phyloP scores from a whole-genome alignment of 2,797 vertebrate species.

The Chromobotia macracanthus region DNA sequence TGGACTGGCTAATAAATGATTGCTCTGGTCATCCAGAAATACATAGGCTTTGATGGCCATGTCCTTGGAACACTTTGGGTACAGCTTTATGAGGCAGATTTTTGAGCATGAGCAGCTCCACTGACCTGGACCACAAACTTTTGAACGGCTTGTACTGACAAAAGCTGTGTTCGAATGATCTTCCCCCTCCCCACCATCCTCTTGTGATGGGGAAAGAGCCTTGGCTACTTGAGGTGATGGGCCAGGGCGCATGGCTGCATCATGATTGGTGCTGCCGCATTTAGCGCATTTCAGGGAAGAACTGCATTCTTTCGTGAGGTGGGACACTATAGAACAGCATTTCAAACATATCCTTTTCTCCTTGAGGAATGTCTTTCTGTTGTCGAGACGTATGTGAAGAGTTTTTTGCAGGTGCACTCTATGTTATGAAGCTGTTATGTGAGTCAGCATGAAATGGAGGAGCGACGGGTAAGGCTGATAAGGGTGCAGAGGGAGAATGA shows the following conservation, averaged over 20 bases:
- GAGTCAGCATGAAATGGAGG: neutral
- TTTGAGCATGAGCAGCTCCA: constrained; percentile 6
- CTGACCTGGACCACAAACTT: neutral
- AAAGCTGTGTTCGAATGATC: neutral
- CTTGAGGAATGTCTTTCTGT: too few relatives aligned
- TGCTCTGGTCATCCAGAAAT: constrained; percentile 53
- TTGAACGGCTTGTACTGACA: neutral
- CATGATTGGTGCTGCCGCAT: constrained; percentile 33
- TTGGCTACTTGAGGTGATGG: neutral
- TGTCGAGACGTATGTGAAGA: too few relatives aligned
- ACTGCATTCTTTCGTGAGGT: constrained; percentile 43
- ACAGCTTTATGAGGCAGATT: neutral
- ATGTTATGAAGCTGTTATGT: constrained; percentile 23
- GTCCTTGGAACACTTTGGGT: neutral
- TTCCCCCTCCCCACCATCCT: constrained; percentile 1
- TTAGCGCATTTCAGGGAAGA: constrained; percentile 37
- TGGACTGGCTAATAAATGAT: constrained; percentile 41
- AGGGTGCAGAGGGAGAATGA: neutral
- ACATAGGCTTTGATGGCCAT: constrained; percentile 39
- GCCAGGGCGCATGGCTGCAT: constrained; percentile 40
- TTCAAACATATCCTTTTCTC: too few relatives aligned
- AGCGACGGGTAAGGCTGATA: neutral
- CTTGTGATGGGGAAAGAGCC: neutral
- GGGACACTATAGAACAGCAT: too few relatives aligned
- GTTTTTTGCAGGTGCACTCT: neutral